A percentile compares a stretch with the other conserved stretches of the same genome.
These are phyloP conservation scores for Oenanthe oenanthe DNA, from an alignment of 2,113 vertebrate genomes.

Conservation along the genomic window DNA sequence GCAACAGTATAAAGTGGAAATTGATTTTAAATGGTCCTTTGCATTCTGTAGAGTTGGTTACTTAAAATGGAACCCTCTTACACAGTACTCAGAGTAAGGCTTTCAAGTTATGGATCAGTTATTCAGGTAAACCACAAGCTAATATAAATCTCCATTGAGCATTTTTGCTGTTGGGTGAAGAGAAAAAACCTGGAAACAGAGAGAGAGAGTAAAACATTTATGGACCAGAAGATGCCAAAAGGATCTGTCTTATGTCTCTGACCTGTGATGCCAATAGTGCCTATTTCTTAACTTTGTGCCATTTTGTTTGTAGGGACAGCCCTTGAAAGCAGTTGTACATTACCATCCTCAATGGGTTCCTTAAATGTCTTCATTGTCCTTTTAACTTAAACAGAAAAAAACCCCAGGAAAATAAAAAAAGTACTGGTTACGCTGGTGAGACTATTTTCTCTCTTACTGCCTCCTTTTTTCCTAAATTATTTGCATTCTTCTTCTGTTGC, in stretches of 20 bases:
- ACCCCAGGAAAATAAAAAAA: background rate
- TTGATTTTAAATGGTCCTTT: background rate
- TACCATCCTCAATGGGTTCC: background rate
- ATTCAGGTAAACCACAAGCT: background rate
- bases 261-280: background rate
- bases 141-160: background rate
- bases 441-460: background rate
- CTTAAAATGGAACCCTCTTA: background rate
- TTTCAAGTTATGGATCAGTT: background rate
- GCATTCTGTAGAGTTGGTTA: background rate
- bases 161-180: background rate
- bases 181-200: background rate
- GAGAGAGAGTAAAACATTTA: background rate
- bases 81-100: background rate
- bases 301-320: background rate
- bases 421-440: background rate
- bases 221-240: background rate
- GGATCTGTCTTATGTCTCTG: background rate
- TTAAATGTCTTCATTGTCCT: background rate
- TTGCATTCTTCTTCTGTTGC: background rate
- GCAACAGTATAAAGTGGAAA: background rate
- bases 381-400: background rate
- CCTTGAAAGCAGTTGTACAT: background rate
- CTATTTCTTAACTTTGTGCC: background rate
- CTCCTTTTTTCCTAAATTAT: background rate